Percentiles rank a stretch among this genome's conserved stretches.
Evolutionary conservation across 53 echinoderm and acorn worm species (phyloP).

Genomic region (Patiria pectinifera): DNA sequence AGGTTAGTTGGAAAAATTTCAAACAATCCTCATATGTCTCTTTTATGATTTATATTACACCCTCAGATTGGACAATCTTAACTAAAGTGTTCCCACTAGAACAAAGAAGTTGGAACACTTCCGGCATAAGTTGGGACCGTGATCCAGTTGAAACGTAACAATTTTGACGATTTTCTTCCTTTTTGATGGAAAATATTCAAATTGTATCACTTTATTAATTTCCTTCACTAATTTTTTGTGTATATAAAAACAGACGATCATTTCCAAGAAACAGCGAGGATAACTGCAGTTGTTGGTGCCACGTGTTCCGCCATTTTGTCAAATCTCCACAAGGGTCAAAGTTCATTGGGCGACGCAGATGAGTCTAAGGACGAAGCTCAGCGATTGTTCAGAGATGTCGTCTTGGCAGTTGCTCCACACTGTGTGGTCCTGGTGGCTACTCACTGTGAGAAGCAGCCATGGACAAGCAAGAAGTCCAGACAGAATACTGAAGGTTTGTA

Average conservation of each 20-base stretch:
- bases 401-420: background rate
- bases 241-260: background rate
- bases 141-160: too few species aligned
- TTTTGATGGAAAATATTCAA: background rate
- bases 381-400: slow-evolving; percentile 35
- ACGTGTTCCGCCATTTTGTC: slow-evolving; percentile 9
- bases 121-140: too few species aligned
- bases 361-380: slow-evolving; percentile 23
- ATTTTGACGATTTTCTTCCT: background rate
- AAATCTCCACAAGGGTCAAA: slow-evolving; percentile 9
- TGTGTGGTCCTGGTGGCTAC: slow-evolving; percentile 72
- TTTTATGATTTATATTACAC: too few species aligned
- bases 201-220: background rate
- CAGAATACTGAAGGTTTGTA: slow-evolving; percentile 64
- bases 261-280: slow-evolving; percentile 2
- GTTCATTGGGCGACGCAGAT: background rate
- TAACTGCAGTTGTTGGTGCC: background rate
- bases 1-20: background rate
- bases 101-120: too few species aligned
- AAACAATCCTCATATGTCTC: too few species aligned
- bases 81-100: too few species aligned
- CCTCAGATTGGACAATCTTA: too few species aligned
- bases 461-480: slow-evolving; percentile 66
- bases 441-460: slow-evolving; percentile 65
- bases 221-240: background rate